phyloP scores from a whole-genome alignment of 2,888 invertebrate genomes.

The Drosophila pseudotalamancana region DNA sequence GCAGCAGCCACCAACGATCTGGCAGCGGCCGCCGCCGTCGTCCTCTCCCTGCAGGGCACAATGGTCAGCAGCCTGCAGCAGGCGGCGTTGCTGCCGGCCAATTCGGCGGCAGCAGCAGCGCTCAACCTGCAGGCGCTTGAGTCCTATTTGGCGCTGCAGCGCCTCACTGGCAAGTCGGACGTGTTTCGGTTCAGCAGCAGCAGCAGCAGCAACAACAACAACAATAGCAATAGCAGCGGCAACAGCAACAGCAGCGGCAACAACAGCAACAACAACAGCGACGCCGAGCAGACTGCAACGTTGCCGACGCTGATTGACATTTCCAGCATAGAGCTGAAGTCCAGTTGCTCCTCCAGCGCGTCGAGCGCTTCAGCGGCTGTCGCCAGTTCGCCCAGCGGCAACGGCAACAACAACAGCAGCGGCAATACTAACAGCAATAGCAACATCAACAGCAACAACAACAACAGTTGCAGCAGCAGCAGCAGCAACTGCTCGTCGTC shows the following conservation, averaged over 20 bases:
- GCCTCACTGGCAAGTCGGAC: constrained; percentile 89
- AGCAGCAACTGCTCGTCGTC: constrained; percentile 20
- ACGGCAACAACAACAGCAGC: constrained; percentile 12
- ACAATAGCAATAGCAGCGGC: constrained; percentile 17
- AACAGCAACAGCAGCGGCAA: constrained; percentile 28
- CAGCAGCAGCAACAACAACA: constrained; percentile 27
- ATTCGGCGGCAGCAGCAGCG: constrained; percentile 93
- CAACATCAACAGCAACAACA: constrained; percentile 78
- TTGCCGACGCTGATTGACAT: constrained; percentile 62
- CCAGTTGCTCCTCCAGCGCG: constrained; percentile 64
- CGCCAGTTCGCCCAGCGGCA: constrained; percentile 55
- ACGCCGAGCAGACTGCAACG: constrained; percentile 28
- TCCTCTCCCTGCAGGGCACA: constrained; percentile 92
- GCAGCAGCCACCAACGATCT: constrained; percentile 86
- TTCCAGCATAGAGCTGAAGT: constrained; percentile 62
- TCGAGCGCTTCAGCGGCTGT: constrained; percentile 37
- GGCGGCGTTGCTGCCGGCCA: constrained; percentile 92
- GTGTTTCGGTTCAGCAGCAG: constrained; percentile 86
- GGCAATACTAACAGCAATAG: constrained; percentile 9
- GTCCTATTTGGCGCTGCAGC: constrained; percentile 93
- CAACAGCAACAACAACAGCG: constrained; percentile 35
- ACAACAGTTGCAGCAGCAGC: constrained; percentile 73
- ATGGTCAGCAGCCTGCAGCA: constrained; percentile 94
- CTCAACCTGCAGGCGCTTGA: constrained; percentile 93
- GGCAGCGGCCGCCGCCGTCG: constrained; percentile 88